Conservation (phyloP, 1,140 invertebrate species). For the Asobara japonica region DNA sequence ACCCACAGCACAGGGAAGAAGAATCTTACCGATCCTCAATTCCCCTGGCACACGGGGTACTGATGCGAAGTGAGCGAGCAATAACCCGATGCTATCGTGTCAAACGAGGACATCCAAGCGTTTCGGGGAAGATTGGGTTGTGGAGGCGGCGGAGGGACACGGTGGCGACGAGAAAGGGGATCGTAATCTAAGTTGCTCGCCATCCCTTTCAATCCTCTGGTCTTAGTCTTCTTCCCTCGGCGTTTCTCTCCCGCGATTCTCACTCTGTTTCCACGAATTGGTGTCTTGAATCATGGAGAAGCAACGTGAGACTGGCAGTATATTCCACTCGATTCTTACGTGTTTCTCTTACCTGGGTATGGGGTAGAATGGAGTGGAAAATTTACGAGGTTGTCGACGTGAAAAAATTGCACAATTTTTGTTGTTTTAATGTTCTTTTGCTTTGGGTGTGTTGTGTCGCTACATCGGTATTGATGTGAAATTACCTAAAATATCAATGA, state of each 20-base stretch:
- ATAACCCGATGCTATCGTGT: not conserved
- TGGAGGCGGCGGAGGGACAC: too few relatives aligned
- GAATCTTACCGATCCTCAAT: not conserved
- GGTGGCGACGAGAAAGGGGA: conserved; percentile 17
- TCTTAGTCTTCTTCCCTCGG: not conserved
- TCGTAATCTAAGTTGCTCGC: conserved; percentile 22
- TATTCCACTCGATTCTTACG: not conserved
- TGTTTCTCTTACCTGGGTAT: not conserved
- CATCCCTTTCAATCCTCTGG: not conserved
- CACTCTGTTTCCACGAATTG: not conserved
- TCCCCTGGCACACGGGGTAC: not conserved
- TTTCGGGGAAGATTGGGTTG: too few relatives aligned
- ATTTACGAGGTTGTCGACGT: conserved; percentile 4
- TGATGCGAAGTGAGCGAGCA: not conserved
- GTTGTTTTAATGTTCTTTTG: not conserved
- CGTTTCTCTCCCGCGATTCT: not conserved
- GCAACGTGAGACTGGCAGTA: not conserved
- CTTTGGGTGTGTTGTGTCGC: too few relatives aligned
- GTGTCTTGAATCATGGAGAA: conserved; percentile 6
- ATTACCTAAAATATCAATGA: too few relatives aligned
- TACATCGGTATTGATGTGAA: too few relatives aligned
- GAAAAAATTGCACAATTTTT: not conserved
- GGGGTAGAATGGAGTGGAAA: not conserved
- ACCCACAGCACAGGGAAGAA: conserved; percentile 35
- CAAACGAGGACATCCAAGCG: conserved; percentile 5